phyloP scores from a whole-genome alignment of 1,140 invertebrate genomes.

The Chironomus striatipennis region DNA sequence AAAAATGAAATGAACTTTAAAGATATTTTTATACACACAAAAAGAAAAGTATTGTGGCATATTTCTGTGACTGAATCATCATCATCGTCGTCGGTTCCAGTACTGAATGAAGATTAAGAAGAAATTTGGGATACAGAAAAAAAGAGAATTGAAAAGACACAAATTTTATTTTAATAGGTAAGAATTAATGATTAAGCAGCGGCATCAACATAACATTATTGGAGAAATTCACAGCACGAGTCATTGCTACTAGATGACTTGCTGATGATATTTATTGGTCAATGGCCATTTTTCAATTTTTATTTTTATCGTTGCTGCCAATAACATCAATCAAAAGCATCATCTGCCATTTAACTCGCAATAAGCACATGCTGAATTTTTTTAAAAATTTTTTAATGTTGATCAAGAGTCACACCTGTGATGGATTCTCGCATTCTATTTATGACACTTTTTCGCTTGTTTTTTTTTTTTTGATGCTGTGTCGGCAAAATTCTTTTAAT shows the following conservation, averaged over 20 bases:
- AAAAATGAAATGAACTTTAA: background rate
- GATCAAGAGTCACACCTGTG: constrained; percentile 3
- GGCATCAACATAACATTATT: background rate
- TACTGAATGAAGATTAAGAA: too few relatives aligned
- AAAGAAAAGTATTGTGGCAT: background rate
- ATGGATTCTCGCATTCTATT: background rate
- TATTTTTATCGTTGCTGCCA: background rate
- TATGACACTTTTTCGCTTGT: background rate
- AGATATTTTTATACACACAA: background rate
- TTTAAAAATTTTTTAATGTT: too few relatives aligned
- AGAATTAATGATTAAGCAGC: background rate
- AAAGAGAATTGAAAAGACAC: background rate
- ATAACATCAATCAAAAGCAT: background rate
- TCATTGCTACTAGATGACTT: background rate
- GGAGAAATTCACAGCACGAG: constrained; percentile 11
- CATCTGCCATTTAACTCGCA: background rate
- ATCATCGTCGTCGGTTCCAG: background rate
- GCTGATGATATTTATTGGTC: background rate
- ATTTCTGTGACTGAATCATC: background rate
- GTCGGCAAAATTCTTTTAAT: background rate
- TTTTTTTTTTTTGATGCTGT: too few relatives aligned
- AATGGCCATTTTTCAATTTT: constrained; percentile 16
- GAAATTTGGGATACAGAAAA: too few relatives aligned
- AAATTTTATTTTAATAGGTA: background rate
- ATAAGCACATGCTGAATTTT: background rate